A percentile compares a stretch with the other conserved stretches of the same genome.
Conservation (phyloP, 2,797 vertebrate genomes). For the Takifugu ocellatus region DNA sequence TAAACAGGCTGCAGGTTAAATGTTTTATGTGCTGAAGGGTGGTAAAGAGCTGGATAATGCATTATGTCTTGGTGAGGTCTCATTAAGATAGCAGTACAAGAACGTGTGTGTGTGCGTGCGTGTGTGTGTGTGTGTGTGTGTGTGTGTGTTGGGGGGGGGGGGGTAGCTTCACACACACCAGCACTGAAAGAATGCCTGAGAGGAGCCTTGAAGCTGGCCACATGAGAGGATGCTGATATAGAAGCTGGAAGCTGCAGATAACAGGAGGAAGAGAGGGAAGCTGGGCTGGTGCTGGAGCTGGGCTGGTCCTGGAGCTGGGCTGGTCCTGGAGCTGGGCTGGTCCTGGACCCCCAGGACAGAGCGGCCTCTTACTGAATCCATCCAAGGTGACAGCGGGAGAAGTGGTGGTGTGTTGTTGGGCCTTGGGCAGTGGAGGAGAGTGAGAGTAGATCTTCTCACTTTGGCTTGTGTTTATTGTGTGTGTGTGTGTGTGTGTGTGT, state of each 20-base stretch:
- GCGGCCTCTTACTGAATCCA: slow-evolving; percentile 42
- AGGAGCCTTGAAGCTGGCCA: slow-evolving; percentile 45
- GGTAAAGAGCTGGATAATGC: too few relatives aligned
- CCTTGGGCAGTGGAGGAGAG: slow-evolving; percentile 24
- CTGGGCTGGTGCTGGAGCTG: too few relatives aligned
- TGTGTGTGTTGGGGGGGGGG: too few relatives aligned
- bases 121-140: too few relatives aligned
- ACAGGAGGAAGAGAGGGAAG: slow-evolving; percentile 28
- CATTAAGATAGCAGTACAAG: too few relatives aligned
- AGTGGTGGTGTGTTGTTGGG: slow-evolving; percentile 35
- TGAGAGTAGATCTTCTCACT: slow-evolving; percentile 35
- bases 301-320: too few relatives aligned
- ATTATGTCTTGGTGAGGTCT: too few relatives aligned
- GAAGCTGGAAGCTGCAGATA: slow-evolving; percentile 52
- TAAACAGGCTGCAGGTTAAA: too few relatives aligned
- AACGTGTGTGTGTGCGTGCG: too few relatives aligned
- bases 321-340: too few relatives aligned
- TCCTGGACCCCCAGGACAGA: slow-evolving; percentile 10
- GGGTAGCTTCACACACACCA: too few relatives aligned
- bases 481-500: slow-evolving; percentile 33
- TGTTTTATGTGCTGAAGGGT: too few relatives aligned
- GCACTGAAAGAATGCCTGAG: slow-evolving; percentile 28
- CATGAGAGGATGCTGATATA: slow-evolving; percentile 55
- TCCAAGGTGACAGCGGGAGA: slow-evolving; percentile 59
- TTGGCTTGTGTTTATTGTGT: slow-evolving; percentile 47